phyloP scores from a whole-genome alignment of 2,797 vertebrate species.

The Anguilla pacifica region DNA sequence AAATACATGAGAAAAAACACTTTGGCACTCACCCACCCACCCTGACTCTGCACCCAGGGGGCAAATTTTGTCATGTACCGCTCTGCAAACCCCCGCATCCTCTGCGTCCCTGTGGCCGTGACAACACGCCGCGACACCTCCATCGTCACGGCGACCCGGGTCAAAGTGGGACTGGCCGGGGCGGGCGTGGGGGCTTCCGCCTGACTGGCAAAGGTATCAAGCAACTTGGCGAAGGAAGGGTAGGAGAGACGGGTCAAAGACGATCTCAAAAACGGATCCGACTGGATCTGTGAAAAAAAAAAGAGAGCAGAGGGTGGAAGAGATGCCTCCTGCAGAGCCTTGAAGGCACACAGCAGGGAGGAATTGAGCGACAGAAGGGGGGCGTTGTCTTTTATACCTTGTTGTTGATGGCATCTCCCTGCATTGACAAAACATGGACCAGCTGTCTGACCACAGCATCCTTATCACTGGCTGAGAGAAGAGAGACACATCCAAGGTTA shows the following conservation, averaged over 20 bases:
- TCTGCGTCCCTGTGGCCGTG: constrained; percentile 77
- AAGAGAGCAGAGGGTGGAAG: background rate
- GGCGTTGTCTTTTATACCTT: constrained; percentile 49
- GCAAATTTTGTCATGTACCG: constrained; percentile 84
- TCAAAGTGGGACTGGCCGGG: constrained; percentile 69
- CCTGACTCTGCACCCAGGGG: constrained; percentile 83
- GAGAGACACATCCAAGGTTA: constrained; percentile 1
- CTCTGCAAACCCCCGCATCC: constrained; percentile 77
- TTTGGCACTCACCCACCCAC: constrained; percentile 80
- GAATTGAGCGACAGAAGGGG: background rate
- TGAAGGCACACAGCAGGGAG: background rate
- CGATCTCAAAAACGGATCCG: constrained; percentile 69
- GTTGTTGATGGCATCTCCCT: constrained; percentile 79
- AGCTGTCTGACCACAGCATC: constrained; percentile 73
- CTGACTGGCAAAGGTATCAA: constrained; percentile 70
- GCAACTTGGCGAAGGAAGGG: constrained; percentile 75
- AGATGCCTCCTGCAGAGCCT: background rate
- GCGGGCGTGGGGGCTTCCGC: constrained; percentile 31
- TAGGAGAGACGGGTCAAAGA: constrained; percentile 75
- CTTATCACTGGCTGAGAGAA: constrained; percentile 60
- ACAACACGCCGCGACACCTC: constrained; percentile 82
- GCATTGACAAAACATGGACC: constrained; percentile 72
- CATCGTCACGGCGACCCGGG: constrained; percentile 81
- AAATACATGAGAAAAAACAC: background rate
- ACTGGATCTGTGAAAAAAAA: constrained; percentile 69